Evolutionary conservation across 2,888 invertebrate genomes (phyloP).

Genomic region (Clistopyga incitator): DNA sequence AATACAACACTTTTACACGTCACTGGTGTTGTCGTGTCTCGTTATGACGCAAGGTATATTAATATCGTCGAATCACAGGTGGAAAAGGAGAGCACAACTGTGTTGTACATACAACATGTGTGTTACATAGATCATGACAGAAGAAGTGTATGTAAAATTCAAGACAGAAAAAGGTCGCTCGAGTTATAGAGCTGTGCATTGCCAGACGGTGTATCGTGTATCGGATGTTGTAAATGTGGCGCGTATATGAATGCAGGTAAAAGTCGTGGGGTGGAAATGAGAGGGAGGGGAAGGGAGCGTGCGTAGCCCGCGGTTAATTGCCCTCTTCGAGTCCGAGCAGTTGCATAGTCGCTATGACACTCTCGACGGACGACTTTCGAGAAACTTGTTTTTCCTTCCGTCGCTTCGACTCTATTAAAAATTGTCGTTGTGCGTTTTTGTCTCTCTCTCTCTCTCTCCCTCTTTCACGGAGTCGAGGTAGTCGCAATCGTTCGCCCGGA

Average conservation of each 20-base stretch:
- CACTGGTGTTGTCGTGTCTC: background rate
- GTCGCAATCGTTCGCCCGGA: conserved; percentile 63
- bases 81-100: background rate
- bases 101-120: background rate
- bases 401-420: conserved; percentile 63
- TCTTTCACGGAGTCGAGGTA: background rate
- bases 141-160: background rate
- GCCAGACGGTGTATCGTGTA: conserved; percentile 16
- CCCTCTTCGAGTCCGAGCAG: conserved; percentile 56
- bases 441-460: background rate
- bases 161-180: conserved; percentile 15
- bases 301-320: conserved; percentile 60
- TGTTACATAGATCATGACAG: background rate
- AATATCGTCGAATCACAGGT: conserved; percentile 20
- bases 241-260: conserved; percentile 38
- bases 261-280: conserved; percentile 30
- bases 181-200: conserved; percentile 34
- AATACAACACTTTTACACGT: conserved; percentile 8
- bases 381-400: conserved; percentile 56
- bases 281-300: conserved; percentile 5
- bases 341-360: conserved; percentile 57
- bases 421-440: background rate
- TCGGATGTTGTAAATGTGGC: conserved; percentile 18
- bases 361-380: conserved; percentile 65
- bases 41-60: too few species aligned